These are phyloP conservation scores for Agonopterix heracliana DNA, from an alignment of 2,888 invertebrate genomes.

Conservation along the genomic window DNA sequence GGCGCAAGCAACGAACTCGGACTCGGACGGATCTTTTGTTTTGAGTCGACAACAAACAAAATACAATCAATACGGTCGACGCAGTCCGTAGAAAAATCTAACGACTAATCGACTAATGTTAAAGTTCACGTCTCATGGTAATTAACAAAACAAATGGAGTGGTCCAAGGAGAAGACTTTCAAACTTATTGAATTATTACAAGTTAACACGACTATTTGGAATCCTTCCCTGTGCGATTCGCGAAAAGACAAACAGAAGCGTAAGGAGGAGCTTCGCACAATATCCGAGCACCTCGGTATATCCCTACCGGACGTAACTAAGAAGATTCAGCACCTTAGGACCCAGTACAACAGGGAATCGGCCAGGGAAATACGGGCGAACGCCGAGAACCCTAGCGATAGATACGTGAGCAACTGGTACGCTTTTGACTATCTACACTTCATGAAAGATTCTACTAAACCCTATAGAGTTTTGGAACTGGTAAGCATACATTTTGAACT, in stretches of 20 bases:
- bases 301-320: slow-evolving; percentile 71
- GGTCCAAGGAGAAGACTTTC: slow-evolving; percentile 67
- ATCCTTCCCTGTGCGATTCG: slow-evolving; percentile 57
- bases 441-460: slow-evolving; percentile 74
- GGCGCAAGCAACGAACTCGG: too few species aligned
- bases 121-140: background rate
- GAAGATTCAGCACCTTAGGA: slow-evolving; percentile 77
- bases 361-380: slow-evolving; percentile 69
- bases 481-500: slow-evolving; percentile 33
- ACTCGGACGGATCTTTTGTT: too few species aligned
- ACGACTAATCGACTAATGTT: slow-evolving; percentile 34
- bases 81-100: slow-evolving; percentile 36
- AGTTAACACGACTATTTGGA: slow-evolving; percentile 60
- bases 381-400: slow-evolving; percentile 69
- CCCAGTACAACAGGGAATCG: slow-evolving; percentile 78
- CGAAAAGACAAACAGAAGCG: slow-evolving; percentile 65
- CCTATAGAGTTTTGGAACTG: slow-evolving; percentile 50
- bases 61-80: slow-evolving; percentile 1
- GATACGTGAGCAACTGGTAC: slow-evolving; percentile 71
- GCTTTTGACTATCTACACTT: slow-evolving; percentile 77
- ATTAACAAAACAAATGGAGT: slow-evolving; percentile 45
- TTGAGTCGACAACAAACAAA: too few species aligned
- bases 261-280: slow-evolving; percentile 56
- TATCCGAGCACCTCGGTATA: slow-evolving; percentile 52
- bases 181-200: slow-evolving; percentile 64